Evolutionary conservation across 1,140 invertebrate genomes (phyloP), one percentile per base, ranked within the genome.

Genomic region (Trachymyrmex septentrionalis): DNA sequence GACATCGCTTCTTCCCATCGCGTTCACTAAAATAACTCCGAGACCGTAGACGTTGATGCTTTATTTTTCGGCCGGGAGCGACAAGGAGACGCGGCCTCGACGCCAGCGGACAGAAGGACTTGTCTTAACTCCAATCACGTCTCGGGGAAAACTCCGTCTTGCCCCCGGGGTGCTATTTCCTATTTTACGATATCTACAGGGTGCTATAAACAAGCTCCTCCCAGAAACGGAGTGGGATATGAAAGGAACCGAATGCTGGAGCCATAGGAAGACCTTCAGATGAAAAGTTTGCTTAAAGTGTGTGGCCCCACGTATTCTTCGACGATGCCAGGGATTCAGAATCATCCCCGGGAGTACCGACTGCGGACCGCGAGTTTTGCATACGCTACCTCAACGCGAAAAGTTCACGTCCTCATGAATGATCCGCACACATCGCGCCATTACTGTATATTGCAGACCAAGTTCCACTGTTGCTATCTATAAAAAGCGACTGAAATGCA

Each of bases 131-230:
- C 76, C 87, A 87, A 87, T 90, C 89, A 77, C 87, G 87, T 85
- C 81, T 38, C 34, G 27, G 71, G 86, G 76, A 90, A 90, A 88
- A 91, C 59, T 80, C 64, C 69, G 44, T 82, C 57, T 63, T 57
- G 67, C 71, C 89, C 38, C 87, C 53, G 10, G 90, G 69, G 90
- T 85, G 72, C 87, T 87, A 90, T 91, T 91, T 88, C 78, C 87
- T 84, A 86, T 90, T 88, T 90, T 87, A 85, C 87, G 80, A 55
- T 88, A 87, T 91, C 90, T 88, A 90, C 78, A 19, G 86, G 88
- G 69, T 87, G 71, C 88, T 80, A 90, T 87, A 86, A 90, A 90
- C 89, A 90, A 87, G 81, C 85, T 72, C 30, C 30, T 50, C n/a
- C 76, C 50, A 76, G 77, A 75, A 55, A 66, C 69, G 76, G 84